Base-by-base conservation (phyloP, 2,113 vertebrate genomes). In the Actenoides hombroni region DNA sequence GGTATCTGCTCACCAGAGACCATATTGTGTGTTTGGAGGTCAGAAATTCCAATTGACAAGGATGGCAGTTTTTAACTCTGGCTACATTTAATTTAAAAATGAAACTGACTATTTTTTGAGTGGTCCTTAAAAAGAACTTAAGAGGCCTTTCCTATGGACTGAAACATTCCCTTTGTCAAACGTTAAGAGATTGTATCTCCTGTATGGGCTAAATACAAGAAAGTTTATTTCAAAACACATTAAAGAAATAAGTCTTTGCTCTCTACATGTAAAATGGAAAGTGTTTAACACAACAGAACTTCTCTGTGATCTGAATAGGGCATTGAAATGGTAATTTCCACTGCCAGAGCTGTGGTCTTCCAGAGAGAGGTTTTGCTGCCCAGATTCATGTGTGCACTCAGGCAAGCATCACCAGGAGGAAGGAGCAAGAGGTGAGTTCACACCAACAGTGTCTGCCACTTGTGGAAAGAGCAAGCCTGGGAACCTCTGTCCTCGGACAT, bases 1-100 rank as follows among this genome's bases (percentile, higher is more conserved):
- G 48, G 88, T 94, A 84, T 16, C 59, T 86, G 25, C 49, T 90
- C 39, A 13, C 42, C 67, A 68, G 54, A 95, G 60, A 60, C 31
- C 16, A 37, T 31, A 37, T 7, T 46, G 8, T 60, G 20, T 74
- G 48, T 64, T 70, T 70, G 56, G 56, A 86, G 68, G 68, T 83
- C 76, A 88, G 60, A 88, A 88, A 88, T 67, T 74, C 54, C 54
- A 19, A 61, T 71, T 86, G 51, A 46, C 42, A 63, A 51, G 60
- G 33, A 76, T 33, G 33, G 31, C 51, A 88, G 56, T 75, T 86
- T 86, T 91, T 19, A 73, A 60, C 23, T 33, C n/a, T 68, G 65
- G 3, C 48, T 74, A 69, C 7, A 63, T 51, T 78, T 86, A 3
- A 42, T 68, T 81, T 26, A n/a, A 51, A 83, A 88, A 59, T 26